Base-by-base conservation (phyloP, 2,888 invertebrate species). In the Itoplectis maculator region DNA sequence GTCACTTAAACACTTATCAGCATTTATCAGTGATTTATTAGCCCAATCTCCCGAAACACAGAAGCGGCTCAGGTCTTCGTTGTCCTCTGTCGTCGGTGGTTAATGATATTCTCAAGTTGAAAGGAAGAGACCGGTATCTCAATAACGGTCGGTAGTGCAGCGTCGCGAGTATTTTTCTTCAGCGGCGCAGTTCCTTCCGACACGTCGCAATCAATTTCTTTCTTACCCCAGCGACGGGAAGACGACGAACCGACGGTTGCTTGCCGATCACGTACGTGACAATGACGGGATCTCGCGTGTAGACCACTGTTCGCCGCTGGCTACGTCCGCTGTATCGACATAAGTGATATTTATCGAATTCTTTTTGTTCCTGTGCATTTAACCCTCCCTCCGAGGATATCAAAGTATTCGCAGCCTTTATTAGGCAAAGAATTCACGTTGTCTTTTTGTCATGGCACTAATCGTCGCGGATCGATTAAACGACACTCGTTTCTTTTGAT, bases 161-260 rank as follows among this genome's bases (percentile, higher is more conserved):
- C 35, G 13, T 18, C 51, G 18, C n/a, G 54, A 45, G 69, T 59
- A 80, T 80, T 75, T 75, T 75, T 80, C 63, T 75, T 18, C 45
- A 35, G 37, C 15, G 40, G n/a, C 42, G 35, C 45, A 45, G 63
- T 69, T 51, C 20, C 69, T 70, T 37, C 45, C 75, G 70, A 70
- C 69, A 49, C 75, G 75, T 45, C 29, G 61, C 65, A 65, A 80
- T 75, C 75, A 75, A 75, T 75, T 80, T 80, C 54, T 75, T 80
- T 69, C 59, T 49, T 68, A 40, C 42, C 23, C n/a, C 54, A 5
- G 35, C 15, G 47, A 61, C n/a, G n/a, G 15, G 18, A 42, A 61
- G 69, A 61, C 20, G 18, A n/a, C 69, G 23, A 37, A 59, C 63
- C 42, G 68, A 56, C 56, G n/a, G 56, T 80, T 37, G 63, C 65